Conservation (phyloP, 2,113 vertebrate species). For the Tychaedon coryphoeus region DNA sequence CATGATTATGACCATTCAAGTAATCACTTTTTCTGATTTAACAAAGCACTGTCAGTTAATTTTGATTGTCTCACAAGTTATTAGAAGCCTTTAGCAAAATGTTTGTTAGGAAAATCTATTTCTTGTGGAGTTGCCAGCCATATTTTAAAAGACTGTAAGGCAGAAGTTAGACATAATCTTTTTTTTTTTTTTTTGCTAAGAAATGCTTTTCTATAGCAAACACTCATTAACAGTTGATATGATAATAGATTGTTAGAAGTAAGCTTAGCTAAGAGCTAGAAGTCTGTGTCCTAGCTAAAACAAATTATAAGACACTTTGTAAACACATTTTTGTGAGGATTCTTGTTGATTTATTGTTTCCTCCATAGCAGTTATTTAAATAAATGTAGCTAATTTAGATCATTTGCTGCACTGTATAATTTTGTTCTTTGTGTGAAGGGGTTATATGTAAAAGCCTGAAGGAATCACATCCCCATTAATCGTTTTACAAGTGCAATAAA, state of each 20-base stretch:
- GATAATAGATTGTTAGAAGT: slow-evolving; percentile 72
- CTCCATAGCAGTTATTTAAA: slow-evolving; percentile 77
- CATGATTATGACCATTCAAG: slow-evolving; percentile 73
- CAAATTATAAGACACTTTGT: slow-evolving; percentile 75
- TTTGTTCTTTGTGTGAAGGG: slow-evolving; percentile 71
- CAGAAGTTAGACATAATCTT: slow-evolving; percentile 37
- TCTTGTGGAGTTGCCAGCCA: neutral
- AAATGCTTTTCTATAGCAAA: slow-evolving; percentile 64
- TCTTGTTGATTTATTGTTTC: slow-evolving; percentile 82
- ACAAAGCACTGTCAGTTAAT: slow-evolving; percentile 71
- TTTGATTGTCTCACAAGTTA: slow-evolving; percentile 66
- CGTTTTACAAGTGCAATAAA: slow-evolving; percentile 79
- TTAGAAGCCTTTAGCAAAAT: slow-evolving; percentile 66
- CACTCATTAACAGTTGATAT: slow-evolving; percentile 72
- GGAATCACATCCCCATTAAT: slow-evolving; percentile 78
- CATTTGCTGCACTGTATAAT: slow-evolving; percentile 73
- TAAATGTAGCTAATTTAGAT: slow-evolving; percentile 79
- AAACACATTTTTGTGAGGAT: slow-evolving; percentile 76
- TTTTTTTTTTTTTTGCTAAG: neutral
- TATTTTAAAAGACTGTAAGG: slow-evolving; percentile 5
- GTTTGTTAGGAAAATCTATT: slow-evolving; percentile 68
- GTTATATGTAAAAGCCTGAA: slow-evolving; percentile 79
- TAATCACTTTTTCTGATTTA: slow-evolving; percentile 68
- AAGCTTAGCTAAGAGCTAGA: slow-evolving; percentile 76
- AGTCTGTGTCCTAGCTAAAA: slow-evolving; percentile 75